phyloP scores from a whole-genome alignment of 1,140 invertebrate species.

The Stratiolaelaps scimitus region DNA sequence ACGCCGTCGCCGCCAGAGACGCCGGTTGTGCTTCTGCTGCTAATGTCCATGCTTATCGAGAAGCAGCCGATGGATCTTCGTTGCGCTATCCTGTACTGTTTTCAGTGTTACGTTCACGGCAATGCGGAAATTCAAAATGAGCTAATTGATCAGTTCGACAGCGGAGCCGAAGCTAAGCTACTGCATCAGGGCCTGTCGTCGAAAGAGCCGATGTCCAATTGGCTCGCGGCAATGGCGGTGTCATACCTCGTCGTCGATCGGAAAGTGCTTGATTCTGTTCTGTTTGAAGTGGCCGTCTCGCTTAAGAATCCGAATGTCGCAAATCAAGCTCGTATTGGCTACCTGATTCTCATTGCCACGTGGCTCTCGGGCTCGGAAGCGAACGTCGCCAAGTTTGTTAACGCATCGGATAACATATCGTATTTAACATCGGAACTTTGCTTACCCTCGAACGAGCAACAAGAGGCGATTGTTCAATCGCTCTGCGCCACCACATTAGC shows the following conservation, averaged over 20 bases:
- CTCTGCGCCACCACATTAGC: slow-evolving; percentile 87
- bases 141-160: slow-evolving; percentile 67
- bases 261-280: slow-evolving; percentile 59
- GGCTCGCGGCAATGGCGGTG: slow-evolving; percentile 84
- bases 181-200: slow-evolving; percentile 86
- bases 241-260: slow-evolving; percentile 78
- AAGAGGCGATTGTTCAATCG: slow-evolving; percentile 73
- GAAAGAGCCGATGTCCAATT: slow-evolving; percentile 80
- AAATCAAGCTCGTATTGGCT: slow-evolving; percentile 77
- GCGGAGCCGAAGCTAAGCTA: slow-evolving; percentile 62
- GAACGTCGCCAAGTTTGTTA: slow-evolving; percentile 70
- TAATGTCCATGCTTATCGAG: slow-evolving; percentile 99
- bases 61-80: slow-evolving; percentile 83
- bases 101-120: slow-evolving; percentile 86
- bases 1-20: slow-evolving; percentile 79
- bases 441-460: slow-evolving; percentile 67
- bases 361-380: slow-evolving; percentile 75
- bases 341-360: slow-evolving; percentile 74
- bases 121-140: slow-evolving; percentile 77
- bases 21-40: slow-evolving; percentile 78
- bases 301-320: slow-evolving; percentile 43
- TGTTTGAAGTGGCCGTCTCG: slow-evolving; percentile 28
- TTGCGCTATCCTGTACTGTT: slow-evolving; percentile 91
- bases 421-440: slow-evolving; percentile 47
- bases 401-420: slow-evolving; percentile 67